Percentiles rank a stretch among this genome's conserved stretches.
Evolutionary conservation across 2,888 invertebrate species (phyloP).

Genomic region (Morpho deidamia): DNA sequence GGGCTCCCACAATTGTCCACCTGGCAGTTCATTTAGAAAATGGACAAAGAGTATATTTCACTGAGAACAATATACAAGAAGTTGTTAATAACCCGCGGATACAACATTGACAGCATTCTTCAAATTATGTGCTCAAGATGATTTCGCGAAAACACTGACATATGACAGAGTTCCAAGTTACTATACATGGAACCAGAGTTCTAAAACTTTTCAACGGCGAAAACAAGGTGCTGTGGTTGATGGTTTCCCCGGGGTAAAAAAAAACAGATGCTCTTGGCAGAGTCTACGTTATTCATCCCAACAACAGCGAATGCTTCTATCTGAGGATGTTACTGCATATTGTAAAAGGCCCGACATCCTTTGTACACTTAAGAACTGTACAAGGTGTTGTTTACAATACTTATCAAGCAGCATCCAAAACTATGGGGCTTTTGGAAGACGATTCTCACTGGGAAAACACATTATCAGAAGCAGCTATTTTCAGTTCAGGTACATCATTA

Average conservation of each 20-base stretch:
- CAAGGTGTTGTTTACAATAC: slow-evolving; percentile 26
- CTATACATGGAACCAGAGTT: no score
- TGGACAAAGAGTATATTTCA: slow-evolving; percentile 7
- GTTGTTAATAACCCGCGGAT: not conserved
- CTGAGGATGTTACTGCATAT: slow-evolving; percentile 25
- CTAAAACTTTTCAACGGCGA: no score
- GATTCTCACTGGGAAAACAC: slow-evolving; percentile 32
- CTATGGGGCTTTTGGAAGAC: slow-evolving; percentile 31
- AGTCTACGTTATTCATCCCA: slow-evolving; percentile 8
- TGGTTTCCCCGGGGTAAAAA: not conserved
- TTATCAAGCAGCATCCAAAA: slow-evolving; percentile 28
- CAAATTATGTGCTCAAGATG: not conserved
- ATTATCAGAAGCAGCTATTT: slow-evolving; percentile 29
- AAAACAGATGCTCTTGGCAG: slow-evolving; percentile 4
- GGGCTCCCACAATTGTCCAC: slow-evolving; percentile 14
- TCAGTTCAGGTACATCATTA: slow-evolving; percentile 26
- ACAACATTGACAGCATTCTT: not conserved
- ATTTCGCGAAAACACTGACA: slow-evolving; percentile 8
- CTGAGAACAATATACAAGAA: not conserved
- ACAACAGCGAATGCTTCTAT: slow-evolving; percentile 10
- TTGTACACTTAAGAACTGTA: slow-evolving; percentile 22
- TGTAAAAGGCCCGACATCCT: slow-evolving; percentile 34
- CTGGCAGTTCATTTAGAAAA: slow-evolving; percentile 1
- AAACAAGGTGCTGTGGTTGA: not conserved
- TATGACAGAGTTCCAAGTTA: no score